Percentiles rank a stretch among this genome's conserved stretches.
Evolutionary conservation across 2,797 vertebrate genomes (phyloP).

Genomic region (Dermochelys coriacea): DNA sequence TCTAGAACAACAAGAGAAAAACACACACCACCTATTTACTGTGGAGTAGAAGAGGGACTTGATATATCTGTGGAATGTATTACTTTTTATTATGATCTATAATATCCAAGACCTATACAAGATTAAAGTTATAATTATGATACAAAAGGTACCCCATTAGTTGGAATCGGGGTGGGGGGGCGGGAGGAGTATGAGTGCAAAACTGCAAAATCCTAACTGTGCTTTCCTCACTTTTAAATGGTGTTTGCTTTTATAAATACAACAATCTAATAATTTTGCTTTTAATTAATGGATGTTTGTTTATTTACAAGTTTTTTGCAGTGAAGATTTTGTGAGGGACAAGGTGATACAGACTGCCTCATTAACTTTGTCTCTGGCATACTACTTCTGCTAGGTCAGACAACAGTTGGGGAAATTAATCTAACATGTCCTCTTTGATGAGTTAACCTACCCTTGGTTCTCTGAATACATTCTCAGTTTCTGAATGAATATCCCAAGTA

Average conservation of each 20-base stretch:
- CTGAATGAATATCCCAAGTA: background rate
- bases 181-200: background rate
- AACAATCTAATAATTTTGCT: background rate
- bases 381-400: background rate
- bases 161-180: background rate
- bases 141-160: background rate
- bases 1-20: background rate
- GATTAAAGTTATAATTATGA: background rate
- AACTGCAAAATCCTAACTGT: background rate
- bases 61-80: background rate
- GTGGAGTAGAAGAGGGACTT: background rate
- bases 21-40: background rate
- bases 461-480: background rate
- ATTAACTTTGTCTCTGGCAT: background rate
- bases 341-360: background rate
- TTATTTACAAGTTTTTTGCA: background rate
- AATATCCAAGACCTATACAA: background rate
- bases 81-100: rapidly evolving
- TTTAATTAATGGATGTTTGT: background rate
- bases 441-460: background rate
- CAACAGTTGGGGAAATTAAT: background rate
- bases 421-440: background rate
- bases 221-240: background rate
- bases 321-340: background rate
- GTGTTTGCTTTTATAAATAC: background rate